Evolutionary conservation across 30 jellyfish, hydroid and myxozoan genomes (phyloP), one percentile per base, ranked within the genome.

Genomic region (Hydra vulgaris): DNA sequence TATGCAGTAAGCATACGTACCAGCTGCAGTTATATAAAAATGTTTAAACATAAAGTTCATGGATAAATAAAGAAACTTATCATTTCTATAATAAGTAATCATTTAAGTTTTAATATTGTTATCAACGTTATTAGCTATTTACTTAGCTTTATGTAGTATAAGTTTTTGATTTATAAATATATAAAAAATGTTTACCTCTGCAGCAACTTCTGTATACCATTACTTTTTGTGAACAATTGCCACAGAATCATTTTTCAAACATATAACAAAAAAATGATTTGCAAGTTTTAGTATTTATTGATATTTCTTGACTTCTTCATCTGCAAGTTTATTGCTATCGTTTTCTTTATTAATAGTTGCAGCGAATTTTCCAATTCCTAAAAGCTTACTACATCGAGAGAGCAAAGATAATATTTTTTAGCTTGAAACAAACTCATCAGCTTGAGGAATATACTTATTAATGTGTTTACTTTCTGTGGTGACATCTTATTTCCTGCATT

Each of bases 271-370:
- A n/a, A 56, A n/a, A 56, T 56, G 18, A 56, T 17, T 56, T 56
- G 71, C 71, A 56, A 56, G 71, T 56, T 56, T n/a, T 15, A 15
- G 71, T 56, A 56, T 56, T 56, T 56, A 17, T 56, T 56, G 71
- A n/a, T 56, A 56, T n/a, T 56, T 17, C 71, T 56, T 15, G 71
- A n/a, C 71, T 56, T 15, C 71, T 56, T 56, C 71, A n/a, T 56
- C 71, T 56, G n/a, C 17, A 56, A 56, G n/a, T 56, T 56, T n/a
- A 56, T 56, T 56, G 71, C n/a, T 56, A 56, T 56, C 71, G 71
- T 56, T n/a, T 56, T 56, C 71, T 56, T 56, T n/a, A 56, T 56
- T 56, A 56, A 56, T 56, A 15, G 71, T 17, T 56, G 71, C 71
- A 56, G 71, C 71, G 18, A 56, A n/a, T 56, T 56, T 56, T 56